Conservation (phyloP, 2,888 invertebrate species). For the Cyaniris semiargus region DNA sequence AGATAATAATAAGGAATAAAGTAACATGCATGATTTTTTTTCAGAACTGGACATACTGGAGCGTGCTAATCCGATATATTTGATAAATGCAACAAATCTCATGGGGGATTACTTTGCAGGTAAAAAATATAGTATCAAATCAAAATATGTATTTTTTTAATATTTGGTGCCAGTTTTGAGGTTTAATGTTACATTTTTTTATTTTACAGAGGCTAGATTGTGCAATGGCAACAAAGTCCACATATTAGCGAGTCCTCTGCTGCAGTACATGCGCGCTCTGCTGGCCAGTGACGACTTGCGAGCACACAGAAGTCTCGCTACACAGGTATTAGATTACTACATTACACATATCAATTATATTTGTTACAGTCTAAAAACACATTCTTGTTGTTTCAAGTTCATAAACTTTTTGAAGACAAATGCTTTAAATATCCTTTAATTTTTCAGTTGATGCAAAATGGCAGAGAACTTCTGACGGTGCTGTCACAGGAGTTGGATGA, state of each 20-base stretch:
- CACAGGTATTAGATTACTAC: slow-evolving; percentile 56
- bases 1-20: background rate
- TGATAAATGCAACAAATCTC: slow-evolving; percentile 71
- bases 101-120: slow-evolving; percentile 77
- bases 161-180: no score
- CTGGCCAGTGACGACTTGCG: slow-evolving; percentile 63
- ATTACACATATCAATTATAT: background rate
- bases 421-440: background rate
- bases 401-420: background rate
- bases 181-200: slow-evolving; percentile 30
- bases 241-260: slow-evolving; percentile 63
- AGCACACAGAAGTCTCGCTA: slow-evolving; percentile 70
- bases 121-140: slow-evolving; percentile 43
- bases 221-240: slow-evolving; percentile 74
- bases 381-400: background rate
- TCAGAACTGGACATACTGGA: slow-evolving; percentile 70
- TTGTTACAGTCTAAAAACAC: no score
- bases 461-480: slow-evolving; percentile 65
- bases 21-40: slow-evolving; percentile 42
- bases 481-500: slow-evolving; percentile 67
- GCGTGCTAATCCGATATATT: slow-evolving; percentile 62
- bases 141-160: background rate
- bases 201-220: slow-evolving; percentile 66
- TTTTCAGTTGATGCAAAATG: slow-evolving; percentile 73
- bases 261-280: slow-evolving; percentile 66